Evolutionary conservation across 2,888 invertebrate species (phyloP).

Genomic region (Cantharis nigra): DNA sequence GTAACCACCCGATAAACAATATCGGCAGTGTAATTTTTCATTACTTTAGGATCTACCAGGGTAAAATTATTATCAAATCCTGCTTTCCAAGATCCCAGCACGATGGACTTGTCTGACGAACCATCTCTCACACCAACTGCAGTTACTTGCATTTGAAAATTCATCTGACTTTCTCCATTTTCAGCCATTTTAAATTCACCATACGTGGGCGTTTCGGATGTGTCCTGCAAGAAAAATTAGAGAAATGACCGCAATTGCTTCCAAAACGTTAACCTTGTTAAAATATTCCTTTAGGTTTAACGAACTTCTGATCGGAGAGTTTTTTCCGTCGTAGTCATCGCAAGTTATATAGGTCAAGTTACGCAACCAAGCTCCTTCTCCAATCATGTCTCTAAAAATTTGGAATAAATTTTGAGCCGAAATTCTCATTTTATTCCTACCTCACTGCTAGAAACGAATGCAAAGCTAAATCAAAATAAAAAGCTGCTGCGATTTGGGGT

Average conservation of each 20-base stretch:
- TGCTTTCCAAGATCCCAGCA: constrained; percentile 78
- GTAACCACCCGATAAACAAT: constrained; percentile 87
- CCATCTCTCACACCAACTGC: constrained; percentile 75
- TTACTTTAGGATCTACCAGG: constrained; percentile 67
- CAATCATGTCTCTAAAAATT: constrained; percentile 66
- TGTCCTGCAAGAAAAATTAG: constrained; percentile 31
- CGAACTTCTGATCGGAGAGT: constrained; percentile 69
- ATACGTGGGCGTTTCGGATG: constrained; percentile 70
- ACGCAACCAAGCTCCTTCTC: constrained; percentile 74
- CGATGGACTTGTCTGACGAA: constrained; percentile 71
- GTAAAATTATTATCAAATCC: constrained; percentile 71
- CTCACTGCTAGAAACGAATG: constrained; percentile 74
- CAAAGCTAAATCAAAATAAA: constrained; percentile 85
- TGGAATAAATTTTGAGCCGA: not conserved
- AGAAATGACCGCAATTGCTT: not conserved
- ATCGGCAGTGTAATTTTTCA: constrained; percentile 78
- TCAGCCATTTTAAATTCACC: constrained; percentile 66
- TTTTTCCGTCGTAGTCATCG: constrained; percentile 78
- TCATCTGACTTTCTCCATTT: constrained; percentile 77
- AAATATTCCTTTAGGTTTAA: constrained; percentile 73
- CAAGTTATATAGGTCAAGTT: constrained; percentile 76
- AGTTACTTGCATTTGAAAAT: constrained; percentile 73
- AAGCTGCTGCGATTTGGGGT: constrained; percentile 79
- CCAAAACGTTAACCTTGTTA: constrained; percentile 59
- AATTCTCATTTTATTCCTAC: constrained; percentile 56